Base-by-base conservation (phyloP, 2,797 vertebrate genomes). In the Limosa lapponica region DNA sequence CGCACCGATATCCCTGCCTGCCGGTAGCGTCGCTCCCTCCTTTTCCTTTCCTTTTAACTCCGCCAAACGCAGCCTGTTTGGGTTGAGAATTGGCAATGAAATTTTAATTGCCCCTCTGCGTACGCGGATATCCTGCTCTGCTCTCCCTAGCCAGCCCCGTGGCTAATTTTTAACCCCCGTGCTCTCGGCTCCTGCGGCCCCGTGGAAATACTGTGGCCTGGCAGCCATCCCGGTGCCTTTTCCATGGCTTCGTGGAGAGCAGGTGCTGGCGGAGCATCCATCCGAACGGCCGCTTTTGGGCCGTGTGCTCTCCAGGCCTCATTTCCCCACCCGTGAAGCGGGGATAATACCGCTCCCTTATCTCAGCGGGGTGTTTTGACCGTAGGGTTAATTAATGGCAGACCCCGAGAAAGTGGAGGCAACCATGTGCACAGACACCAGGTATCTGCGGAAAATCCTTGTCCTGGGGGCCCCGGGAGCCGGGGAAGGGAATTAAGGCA, bases 341-440 rank as follows among this genome's bases (percentile, higher is more conserved):
- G 48, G 39, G 62, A 54, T 49, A 57, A 58, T 46, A 32, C 34
- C 0, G 0, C 11, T 73, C 24, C 23, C 23, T 61, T n/a, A 51
- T 57, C 64, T 82, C 34, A 25, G 20, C 2, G 3, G 16, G 27
- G 11, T 24, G 19, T 37, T 65, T 32, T 44, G 18, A 7, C 0
- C 1, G 11, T 32, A 32, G 46, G 49, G 32, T 39, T 57, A 6
- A 6, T 62, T 54, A 43, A 55, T 11, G 32, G 24, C 52, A 32
- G 44, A 71, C 13, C 73, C 44, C 1, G 4, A 27, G 58, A 30
- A 32, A 16, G 44, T 2, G 0, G 37, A 41, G 58, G 16, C 7
- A 4, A 6, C 0, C 36, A n/a, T 17, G 27, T 12, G 13, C 23
- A 14, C 7, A 3, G 57, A 44, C 52, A 44, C n/a, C 1, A 5